Evolutionary conservation across 1,140 invertebrate species (phyloP).

Genomic region (Neodiprion lecontei): DNA sequence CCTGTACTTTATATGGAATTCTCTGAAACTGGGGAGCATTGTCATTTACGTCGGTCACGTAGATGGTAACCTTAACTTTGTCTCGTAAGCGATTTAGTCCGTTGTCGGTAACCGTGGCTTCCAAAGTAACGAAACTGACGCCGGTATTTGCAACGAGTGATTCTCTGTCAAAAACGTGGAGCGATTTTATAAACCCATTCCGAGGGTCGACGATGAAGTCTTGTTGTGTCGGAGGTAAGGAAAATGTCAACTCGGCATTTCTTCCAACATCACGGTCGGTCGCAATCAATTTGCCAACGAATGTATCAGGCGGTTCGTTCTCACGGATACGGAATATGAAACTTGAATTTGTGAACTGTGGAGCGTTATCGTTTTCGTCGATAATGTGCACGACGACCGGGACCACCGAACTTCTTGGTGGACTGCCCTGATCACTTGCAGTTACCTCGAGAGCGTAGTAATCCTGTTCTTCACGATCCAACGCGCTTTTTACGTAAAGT

Average conservation of each 20-base stretch:
- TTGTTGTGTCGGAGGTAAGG: conserved; percentile 75
- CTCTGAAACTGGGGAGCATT: conserved; percentile 86
- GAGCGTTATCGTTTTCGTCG: conserved; percentile 96
- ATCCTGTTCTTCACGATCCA: conserved; percentile 90
- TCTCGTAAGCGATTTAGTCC: conserved; percentile 81
- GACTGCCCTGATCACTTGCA: conserved; percentile 79
- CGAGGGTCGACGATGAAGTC: conserved; percentile 89
- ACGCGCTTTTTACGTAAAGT: conserved; percentile 79
- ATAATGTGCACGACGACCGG: conserved; percentile 90
- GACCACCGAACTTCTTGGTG: conserved; percentile 79
- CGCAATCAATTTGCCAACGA: conserved; percentile 88
- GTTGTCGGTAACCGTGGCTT: conserved; percentile 88
- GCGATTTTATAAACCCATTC: conserved; percentile 91
- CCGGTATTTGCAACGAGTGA: conserved; percentile 77
- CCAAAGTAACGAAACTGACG: conserved; percentile 79
- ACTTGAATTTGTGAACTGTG: conserved; percentile 85
- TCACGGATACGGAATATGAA: conserved; percentile 87
- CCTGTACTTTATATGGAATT: conserved; percentile 82
- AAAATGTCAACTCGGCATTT: conserved; percentile 91
- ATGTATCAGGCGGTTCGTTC: conserved; percentile 87
- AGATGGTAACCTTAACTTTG: conserved; percentile 88
- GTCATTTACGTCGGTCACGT: conserved; percentile 91
- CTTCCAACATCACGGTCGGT: conserved; percentile 89
- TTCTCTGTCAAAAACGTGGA: conserved; percentile 87
- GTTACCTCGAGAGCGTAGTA: conserved; percentile 88